Conservation (phyloP, 2,797 vertebrate genomes). For the Gephyroberyx darwinii region DNA sequence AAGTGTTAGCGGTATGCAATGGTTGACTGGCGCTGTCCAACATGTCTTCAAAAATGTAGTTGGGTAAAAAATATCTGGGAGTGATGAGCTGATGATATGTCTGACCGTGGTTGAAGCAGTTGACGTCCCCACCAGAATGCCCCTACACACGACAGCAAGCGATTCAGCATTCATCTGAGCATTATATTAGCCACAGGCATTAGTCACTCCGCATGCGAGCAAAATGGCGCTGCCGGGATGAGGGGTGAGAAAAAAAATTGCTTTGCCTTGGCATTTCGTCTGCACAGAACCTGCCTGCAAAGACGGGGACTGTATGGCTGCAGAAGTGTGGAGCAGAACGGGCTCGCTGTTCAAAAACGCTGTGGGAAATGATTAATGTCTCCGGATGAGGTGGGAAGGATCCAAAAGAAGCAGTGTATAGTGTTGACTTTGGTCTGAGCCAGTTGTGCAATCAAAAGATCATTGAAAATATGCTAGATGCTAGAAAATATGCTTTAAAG, state of each 20-base stretch:
- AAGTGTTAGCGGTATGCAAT: neutral
- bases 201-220: conserved; percentile 65
- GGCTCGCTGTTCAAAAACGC: conserved; percentile 57
- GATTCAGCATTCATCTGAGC: conserved; percentile 50
- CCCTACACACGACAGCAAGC: neutral
- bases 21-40: neutral
- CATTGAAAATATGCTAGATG: too few relatives aligned
- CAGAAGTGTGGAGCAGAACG: conserved; percentile 48
- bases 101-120: conserved; percentile 22
- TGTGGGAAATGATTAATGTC: too few relatives aligned
- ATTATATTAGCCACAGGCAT: conserved; percentile 56
- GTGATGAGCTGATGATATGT: neutral
- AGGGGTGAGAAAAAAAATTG: neutral
- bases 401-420: conserved; percentile 81
- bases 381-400: conserved; percentile 73
- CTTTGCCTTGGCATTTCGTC: conserved; percentile 5
- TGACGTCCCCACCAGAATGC: neutral
- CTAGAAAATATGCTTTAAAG: too few relatives aligned
- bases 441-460: neutral
- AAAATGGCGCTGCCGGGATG: conserved; percentile 58
- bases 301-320: conserved; percentile 2
- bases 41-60: neutral
- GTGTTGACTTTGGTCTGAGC: conserved; percentile 8
- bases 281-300: conserved; percentile 24
- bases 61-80: neutral